Base-by-base conservation (phyloP, 2,888 invertebrate genomes). In the Nebria salina region DNA sequence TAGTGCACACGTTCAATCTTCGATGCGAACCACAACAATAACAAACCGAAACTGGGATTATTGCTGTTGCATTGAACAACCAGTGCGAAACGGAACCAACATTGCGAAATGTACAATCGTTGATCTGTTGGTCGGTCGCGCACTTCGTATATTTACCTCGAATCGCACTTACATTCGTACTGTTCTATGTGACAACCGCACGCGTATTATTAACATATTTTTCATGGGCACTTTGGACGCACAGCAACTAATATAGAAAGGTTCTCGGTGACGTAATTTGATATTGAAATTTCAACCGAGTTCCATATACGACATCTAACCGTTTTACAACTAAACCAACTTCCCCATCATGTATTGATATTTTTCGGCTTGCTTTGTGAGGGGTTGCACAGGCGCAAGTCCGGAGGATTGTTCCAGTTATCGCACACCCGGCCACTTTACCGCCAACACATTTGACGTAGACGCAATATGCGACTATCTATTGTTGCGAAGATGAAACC, bases 241-340 rank as follows among this genome's bases (percentile, higher is more conserved):
- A 54, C 54, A 54, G 11, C 8, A 54, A 54, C 13, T 54, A 11
- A 54, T 54, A 54, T 54, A 54, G 54, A 54, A 54, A 54, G 70
- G 73, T 73, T 73, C 15, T 73, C 9, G 26, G 41, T 73, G 73
- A 73, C 73, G 73, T 73, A 41, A 73, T 34, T 73, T 73, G n/a
- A 42, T 41, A 41, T 73, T 42, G 34, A 4, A 34, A 70, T 15
- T n/a, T 25, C 13, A n/a, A 34, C 34, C 15, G 25, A 6, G 26
- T 25, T 41, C 42, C 5, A 73, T 26, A 73, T 73, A 34, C 73
- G 73, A 73, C 73, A 73, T 73, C 73, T 73, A 41, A 42, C 42
- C 42, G 42, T 41, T 26, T 73, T 42, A 4, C 73, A 42, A 42
- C 3, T 15, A 41, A 73, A 73, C 41, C 15, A 73, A 41, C 42